phyloP scores from a whole-genome alignment of 2,113 vertebrate species.

The Microtus richardsoni region DNA sequence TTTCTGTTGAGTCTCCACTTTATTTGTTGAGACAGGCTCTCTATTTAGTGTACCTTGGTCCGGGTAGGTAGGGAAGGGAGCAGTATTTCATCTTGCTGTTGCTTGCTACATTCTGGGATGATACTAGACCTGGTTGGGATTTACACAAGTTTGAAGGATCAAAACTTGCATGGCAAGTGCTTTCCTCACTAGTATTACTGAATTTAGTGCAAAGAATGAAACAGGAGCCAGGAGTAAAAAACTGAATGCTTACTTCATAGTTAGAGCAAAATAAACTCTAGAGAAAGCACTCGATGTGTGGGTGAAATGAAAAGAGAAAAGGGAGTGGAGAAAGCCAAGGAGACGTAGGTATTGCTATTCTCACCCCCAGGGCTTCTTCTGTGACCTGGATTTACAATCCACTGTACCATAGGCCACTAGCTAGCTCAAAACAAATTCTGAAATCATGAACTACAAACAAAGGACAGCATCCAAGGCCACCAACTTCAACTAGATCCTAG shows the following conservation, averaged over 20 bases:
- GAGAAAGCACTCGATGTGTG: neutral
- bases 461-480: neutral
- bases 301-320: neutral
- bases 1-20: neutral
- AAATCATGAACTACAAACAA: neutral
- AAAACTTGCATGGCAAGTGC: neutral
- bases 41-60: neutral
- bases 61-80: neutral
- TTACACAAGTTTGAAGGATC: neutral
- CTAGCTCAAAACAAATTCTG: neutral
- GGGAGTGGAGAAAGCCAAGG: neutral
- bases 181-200: neutral
- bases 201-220: neutral
- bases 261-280: neutral
- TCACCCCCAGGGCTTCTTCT: neutral
- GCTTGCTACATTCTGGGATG: neutral
- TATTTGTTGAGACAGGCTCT: neutral
- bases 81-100: neutral
- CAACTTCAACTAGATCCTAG: conserved; percentile 1
- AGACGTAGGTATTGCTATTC: neutral
- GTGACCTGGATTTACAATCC: neutral
- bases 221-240: neutral
- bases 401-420: neutral
- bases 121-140: too few species aligned
- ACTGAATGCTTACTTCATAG: neutral